Base-by-base conservation (phyloP, 2,888 invertebrate genomes). In the Nymphalis c-album region DNA sequence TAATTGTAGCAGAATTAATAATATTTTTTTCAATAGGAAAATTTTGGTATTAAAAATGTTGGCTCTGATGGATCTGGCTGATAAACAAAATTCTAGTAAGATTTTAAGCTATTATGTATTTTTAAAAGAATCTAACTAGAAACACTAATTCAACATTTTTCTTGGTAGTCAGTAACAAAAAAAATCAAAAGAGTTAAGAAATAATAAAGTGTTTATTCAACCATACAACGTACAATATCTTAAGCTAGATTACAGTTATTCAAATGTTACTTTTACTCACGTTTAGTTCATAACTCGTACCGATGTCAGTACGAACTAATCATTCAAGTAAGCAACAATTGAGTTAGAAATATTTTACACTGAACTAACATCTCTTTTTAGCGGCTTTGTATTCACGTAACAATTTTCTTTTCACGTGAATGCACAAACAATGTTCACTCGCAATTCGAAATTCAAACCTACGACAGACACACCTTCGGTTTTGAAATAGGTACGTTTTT, bases 181-280 rank as follows among this genome's bases (percentile, higher is more conserved):
- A 60, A 60, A 65, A 20, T 65, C 47, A 53, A 47, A 53, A 26
- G 53, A 47, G 64, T 69, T 60, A 60, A 64, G 47, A 68, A 59
- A 53, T 69, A 67, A 63, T 51, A 64, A 68, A 71, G 71, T 77
- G 76, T 63, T 79, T 77, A 79, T 78, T 77, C 74, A 80, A 82
- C 75, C 77, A 77, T 77, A 76, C 60, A 75, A 67, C 71, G 66
- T 70, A 72, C 63, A 67, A 60, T 69, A 70, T 75, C 66, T 73
- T 71, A 76, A 71, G 74, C 73, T 78, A 76, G 68, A 81, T 68
- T 72, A 88, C 88, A 86, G 87, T 86, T 86, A 87, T 76, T 79
- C 77, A 76, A 78, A 74, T 78, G 75, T 76, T 80, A 86, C 85
- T 87, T 86, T 86, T 88, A 90, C 90, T 91, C 78, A 90, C 90